Evolutionary conservation across 2,797 vertebrate genomes (phyloP).

Genomic region (Centroberyx gerrardi): DNA sequence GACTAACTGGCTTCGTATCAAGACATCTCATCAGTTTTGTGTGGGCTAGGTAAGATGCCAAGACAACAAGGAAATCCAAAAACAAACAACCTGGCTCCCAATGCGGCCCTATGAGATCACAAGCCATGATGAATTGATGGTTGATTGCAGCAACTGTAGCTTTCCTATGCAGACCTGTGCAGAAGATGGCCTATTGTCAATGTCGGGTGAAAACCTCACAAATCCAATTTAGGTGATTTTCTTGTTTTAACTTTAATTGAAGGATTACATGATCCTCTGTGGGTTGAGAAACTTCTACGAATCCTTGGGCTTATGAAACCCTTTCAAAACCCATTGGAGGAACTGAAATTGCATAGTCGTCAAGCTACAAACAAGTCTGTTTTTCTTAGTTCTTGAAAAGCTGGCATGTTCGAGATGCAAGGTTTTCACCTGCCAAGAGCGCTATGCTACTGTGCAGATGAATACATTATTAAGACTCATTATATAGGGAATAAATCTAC

Average conservation of each 20-base stretch:
- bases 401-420: background rate
- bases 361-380: slow-evolving; percentile 9
- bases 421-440: background rate
- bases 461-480: background rate
- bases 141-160: slow-evolving; percentile 36
- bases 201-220: no score
- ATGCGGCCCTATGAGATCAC: slow-evolving; percentile 23
- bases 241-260: slow-evolving; percentile 15
- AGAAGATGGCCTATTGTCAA: background rate
- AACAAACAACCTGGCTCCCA: slow-evolving; percentile 56
- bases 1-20: slow-evolving; percentile 33
- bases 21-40: slow-evolving; percentile 43
- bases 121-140: slow-evolving; percentile 38
- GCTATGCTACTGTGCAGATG: slow-evolving; percentile 12
- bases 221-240: slow-evolving; percentile 7
- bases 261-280: background rate
- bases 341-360: slow-evolving; percentile 22
- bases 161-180: slow-evolving; percentile 22
- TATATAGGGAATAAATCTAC: background rate
- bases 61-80: slow-evolving; percentile 43
- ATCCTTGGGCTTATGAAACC: slow-evolving; percentile 7
- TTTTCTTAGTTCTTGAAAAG: slow-evolving; percentile 12
- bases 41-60: slow-evolving; percentile 42
- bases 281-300: slow-evolving; percentile 14
- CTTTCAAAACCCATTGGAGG: slow-evolving; percentile 30